phyloP scores from a whole-genome alignment of 2,113 vertebrate genomes.

The Brachyhypopomus occidentalis region DNA sequence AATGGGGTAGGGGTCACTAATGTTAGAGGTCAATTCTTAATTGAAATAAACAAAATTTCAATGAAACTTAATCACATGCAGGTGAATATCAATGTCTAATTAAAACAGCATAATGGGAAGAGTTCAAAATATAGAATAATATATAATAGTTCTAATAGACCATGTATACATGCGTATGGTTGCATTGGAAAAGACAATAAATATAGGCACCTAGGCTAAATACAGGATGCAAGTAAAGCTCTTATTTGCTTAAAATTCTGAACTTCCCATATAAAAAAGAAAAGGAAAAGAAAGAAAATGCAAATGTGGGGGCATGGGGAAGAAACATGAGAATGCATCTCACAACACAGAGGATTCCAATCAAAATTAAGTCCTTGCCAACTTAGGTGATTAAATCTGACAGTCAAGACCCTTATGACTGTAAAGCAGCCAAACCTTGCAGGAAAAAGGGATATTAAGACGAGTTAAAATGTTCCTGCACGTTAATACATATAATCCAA shows the following conservation, averaged over 20 bases:
- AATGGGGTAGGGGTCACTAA: not conserved
- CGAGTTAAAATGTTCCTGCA: not conserved
- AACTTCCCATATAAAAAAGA: slow-evolving; percentile 28
- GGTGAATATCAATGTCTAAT: not conserved
- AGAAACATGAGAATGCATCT: not conserved
- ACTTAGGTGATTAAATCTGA: not conserved
- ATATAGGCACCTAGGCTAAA: no score
- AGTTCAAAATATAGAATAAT: slow-evolving; percentile 1
- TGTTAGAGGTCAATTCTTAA: not conserved
- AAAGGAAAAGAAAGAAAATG: not conserved
- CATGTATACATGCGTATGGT: no score
- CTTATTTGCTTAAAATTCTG: not conserved
- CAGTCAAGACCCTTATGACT: not conserved
- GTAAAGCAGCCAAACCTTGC: not conserved
- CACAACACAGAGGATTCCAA: not conserved
- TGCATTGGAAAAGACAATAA: no score
- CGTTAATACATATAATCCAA: not conserved
- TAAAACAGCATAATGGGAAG: slow-evolving; percentile 22
- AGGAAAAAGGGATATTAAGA: not conserved
- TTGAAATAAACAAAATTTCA: not conserved
- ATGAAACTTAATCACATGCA: slow-evolving; percentile 25
- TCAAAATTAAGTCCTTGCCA: not conserved
- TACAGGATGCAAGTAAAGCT: no score
- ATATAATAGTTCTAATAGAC: no score
- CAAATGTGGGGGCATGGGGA: not conserved